Evolutionary conservation across 2,797 vertebrate species (phyloP).

Genomic region (Champsocephalus esox): DNA sequence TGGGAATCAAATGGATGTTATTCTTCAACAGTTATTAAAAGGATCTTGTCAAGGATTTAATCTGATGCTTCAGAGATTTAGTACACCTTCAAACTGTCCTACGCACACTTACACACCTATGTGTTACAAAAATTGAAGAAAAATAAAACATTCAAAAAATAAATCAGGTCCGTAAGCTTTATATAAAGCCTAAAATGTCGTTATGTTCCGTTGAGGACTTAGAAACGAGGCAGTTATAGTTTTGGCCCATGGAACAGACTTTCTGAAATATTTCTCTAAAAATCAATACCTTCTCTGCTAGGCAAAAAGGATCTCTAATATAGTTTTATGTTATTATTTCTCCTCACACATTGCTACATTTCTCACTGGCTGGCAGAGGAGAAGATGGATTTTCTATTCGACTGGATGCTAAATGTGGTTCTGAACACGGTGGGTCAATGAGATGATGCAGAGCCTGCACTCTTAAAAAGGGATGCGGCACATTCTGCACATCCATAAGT

Average conservation of each 20-base stretch:
- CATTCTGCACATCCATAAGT: conserved; percentile 45
- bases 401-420: conserved; percentile 81
- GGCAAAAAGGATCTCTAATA: conserved; percentile 82
- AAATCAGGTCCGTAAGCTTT: conserved; percentile 49
- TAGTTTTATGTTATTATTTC: conserved; percentile 86
- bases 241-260: conserved; percentile 61
- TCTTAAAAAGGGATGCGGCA: conserved; percentile 64
- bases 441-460: conserved; percentile 60
- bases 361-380: conserved; percentile 66
- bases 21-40: conserved; percentile 70
- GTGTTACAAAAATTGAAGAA: conserved; percentile 21
- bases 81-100: conserved; percentile 33
- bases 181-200: conserved; percentile 68
- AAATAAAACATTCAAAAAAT: conserved; percentile 55
- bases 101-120: conserved; percentile 26
- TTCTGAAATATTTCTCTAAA: conserved; percentile 79
- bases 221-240: conserved; percentile 66
- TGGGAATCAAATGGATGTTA: conserved; percentile 71
- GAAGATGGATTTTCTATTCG: conserved; percentile 79
- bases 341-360: conserved; percentile 81
- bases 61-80: conserved; percentile 73
- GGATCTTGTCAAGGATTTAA: conserved; percentile 73
- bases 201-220: conserved; percentile 63
- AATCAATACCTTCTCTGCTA: conserved; percentile 84
- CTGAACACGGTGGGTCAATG: conserved; percentile 71